phyloP scores from a whole-genome alignment of 2,888 invertebrate species.

The Tachystola acroxantha region DNA sequence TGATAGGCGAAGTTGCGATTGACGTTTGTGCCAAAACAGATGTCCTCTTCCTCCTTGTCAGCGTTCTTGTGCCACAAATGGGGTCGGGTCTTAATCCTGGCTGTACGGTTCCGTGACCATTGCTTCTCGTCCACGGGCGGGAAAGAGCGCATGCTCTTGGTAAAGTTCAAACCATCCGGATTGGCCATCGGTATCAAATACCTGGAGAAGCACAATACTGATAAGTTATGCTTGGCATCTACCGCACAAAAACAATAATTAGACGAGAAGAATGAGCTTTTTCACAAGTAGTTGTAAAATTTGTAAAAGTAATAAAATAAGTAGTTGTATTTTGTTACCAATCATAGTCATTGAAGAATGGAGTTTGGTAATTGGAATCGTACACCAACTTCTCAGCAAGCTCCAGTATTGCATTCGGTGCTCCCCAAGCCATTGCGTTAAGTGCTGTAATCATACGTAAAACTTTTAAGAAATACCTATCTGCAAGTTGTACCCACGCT shows the following conservation, averaged over 20 bases:
- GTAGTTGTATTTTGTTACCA: constrained; percentile 37
- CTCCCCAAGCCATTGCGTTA: constrained; percentile 66
- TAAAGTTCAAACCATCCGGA: constrained; percentile 59
- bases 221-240: too few relatives aligned
- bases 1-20: constrained; percentile 70
- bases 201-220: too few relatives aligned
- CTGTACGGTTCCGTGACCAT: constrained; percentile 49
- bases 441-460: constrained; percentile 37
- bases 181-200: constrained; percentile 63
- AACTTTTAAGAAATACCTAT: too few relatives aligned
- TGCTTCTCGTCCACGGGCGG: constrained; percentile 30
- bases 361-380: constrained; percentile 59
- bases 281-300: too few relatives aligned
- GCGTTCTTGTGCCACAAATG: constrained; percentile 59
- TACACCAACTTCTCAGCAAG: constrained; percentile 55
- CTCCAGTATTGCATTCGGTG: constrained; percentile 57
- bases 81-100: constrained; percentile 36
- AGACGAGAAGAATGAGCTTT: too few relatives aligned
- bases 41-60: constrained; percentile 32
- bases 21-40: constrained; percentile 61
- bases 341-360: constrained; percentile 70
- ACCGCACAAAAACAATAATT: too few relatives aligned
- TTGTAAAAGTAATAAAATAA: too few relatives aligned
- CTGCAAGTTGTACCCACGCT: too few relatives aligned
- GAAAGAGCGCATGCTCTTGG: constrained; percentile 33